phyloP scores from a whole-genome alignment of 2,888 invertebrate species.

The Hemistola chrysoprasaria region DNA sequence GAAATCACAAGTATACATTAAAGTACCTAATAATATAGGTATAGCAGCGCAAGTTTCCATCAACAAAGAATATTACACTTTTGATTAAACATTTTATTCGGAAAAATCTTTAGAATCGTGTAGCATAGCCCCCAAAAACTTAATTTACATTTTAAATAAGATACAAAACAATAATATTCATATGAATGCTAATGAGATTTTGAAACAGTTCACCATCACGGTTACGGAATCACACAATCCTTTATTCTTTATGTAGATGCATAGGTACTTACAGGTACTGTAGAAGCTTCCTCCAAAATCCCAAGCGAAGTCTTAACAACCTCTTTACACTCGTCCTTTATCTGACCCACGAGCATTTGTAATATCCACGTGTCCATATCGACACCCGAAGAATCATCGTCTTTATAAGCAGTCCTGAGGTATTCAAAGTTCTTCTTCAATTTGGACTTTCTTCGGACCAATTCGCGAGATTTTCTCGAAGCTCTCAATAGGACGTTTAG shows the following conservation, averaged over 20 bases:
- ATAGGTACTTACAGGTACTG: constrained; percentile 85
- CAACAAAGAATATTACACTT: no score
- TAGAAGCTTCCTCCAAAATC: constrained; percentile 96
- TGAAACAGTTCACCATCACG: no score
- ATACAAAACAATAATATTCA: no score
- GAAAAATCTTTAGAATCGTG: no score
- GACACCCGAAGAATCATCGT: constrained; percentile 53
- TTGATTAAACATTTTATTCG: no score
- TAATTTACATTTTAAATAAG: no score
- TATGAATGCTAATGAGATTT: no score
- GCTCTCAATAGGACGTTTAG: constrained; percentile 92
- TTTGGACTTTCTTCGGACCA: constrained; percentile 67
- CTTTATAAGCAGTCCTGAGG: constrained; percentile 49
- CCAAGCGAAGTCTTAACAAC: constrained; percentile 91
- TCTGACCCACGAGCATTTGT: constrained; percentile 90
- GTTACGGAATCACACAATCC: no score
- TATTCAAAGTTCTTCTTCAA: constrained; percentile 62
- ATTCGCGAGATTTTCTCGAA: constrained; percentile 72
- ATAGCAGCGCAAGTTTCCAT: no score
- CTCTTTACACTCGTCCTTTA: constrained; percentile 91
- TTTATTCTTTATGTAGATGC: neutral
- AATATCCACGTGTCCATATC: constrained; percentile 94
- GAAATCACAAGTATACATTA: no score
- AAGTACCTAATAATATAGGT: no score
- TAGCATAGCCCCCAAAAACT: no score